A percentile compares a stretch with the other conserved stretches of the same genome.
Conservation (phyloP, 2,888 invertebrate species). For the Anthophora plumipes region DNA sequence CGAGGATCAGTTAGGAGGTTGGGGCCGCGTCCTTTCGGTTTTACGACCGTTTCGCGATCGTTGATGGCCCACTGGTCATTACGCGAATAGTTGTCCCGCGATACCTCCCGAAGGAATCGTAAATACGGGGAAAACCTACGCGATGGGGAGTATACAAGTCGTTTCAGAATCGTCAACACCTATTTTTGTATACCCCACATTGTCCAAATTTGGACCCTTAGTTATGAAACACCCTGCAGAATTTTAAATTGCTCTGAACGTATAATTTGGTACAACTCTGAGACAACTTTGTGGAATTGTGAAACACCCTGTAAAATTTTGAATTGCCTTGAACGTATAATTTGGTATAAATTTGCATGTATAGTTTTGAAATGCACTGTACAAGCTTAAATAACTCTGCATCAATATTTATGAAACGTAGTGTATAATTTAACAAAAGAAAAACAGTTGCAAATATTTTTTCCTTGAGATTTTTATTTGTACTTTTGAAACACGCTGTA, state of each 20-base stretch:
- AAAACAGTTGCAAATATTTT: too few relatives aligned
- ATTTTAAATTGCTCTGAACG: too few relatives aligned
- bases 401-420: too few relatives aligned
- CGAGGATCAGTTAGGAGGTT: constrained; percentile 18
- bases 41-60: constrained; percentile 39
- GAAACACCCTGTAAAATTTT: neutral
- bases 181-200: neutral
- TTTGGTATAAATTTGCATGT: too few relatives aligned
- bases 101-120: constrained; percentile 2
- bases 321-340: neutral
- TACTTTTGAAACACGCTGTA: neutral
- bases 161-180: neutral
- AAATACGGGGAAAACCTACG: neutral
- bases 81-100: neutral
- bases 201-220: neutral
- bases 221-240: neutral
- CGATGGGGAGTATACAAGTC: neutral
- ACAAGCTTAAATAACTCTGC: too few relatives aligned
- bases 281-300: neutral
- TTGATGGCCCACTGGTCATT: constrained; percentile 4
- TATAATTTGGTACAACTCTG: neutral
- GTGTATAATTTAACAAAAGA: too few relatives aligned
- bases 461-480: neutral
- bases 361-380: too few relatives aligned
- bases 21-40: constrained; percentile 31